Base-by-base conservation (phyloP, 2,113 vertebrate species). In the Nansenia antarctica region DNA sequence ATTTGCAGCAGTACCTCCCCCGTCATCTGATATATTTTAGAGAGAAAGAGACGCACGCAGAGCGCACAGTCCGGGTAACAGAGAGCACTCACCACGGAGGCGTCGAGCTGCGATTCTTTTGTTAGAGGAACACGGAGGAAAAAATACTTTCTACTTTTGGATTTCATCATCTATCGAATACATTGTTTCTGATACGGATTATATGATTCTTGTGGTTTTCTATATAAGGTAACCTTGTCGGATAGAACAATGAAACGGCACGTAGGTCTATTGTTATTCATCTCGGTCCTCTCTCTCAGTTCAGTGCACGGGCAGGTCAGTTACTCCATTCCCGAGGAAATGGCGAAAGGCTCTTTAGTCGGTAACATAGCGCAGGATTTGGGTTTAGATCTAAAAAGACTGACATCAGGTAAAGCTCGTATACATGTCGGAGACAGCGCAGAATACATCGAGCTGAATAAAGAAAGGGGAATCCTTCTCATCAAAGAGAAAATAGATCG, bases 291-390 rank as follows among this genome's bases (percentile, higher is more conserved):
- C 7, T 57, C 26, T 62, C 52, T 59, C 15, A 5, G 11, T 18
- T 39, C n/a, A 0, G 70, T 60, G 3, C 52, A 12, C 30, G 76
- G 84, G 59, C 88, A 86, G 42, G 69, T 90, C 72, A 86, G 82
- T 55, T 93, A 94, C 74, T 88, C 89, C 0, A 82, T 92, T 59
- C 87, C 82, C 0, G 93, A 94, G 65, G 91, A 92, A 74, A 81
- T 89, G 80, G 52, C 78, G 39, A 74, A 82, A 49, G 91, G 88
- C 1, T 88, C 88, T 0, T 35, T 90, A 12, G 85, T 94, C 26
- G 91, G 90, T 4, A 88, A 89, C 26, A 85, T 92, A 2, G 91
- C 88, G 7, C 80, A 84, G 9, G 93, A 93, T 71, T 76, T 93
- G 20, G 90, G 84, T 49, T 79, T 93, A 57, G 77, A 87, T 29